Evolutionary conservation across 2,797 vertebrate genomes (phyloP).

Genomic region (Sebastes kiyomatsui): DNA sequence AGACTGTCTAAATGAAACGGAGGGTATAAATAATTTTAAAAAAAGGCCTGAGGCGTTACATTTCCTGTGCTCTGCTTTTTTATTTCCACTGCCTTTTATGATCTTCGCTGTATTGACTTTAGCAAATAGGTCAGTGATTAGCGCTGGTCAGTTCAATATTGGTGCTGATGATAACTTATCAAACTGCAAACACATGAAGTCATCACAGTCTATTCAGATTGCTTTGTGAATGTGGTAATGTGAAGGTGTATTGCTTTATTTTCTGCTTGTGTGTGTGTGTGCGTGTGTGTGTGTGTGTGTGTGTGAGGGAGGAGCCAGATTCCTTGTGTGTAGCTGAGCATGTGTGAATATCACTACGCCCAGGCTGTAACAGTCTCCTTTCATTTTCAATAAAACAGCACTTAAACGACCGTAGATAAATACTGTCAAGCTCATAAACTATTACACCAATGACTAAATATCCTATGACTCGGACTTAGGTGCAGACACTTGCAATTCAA

Average conservation of each 20-base stretch:
- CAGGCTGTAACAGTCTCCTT: not conserved
- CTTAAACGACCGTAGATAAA: not conserved
- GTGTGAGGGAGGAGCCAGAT: no score
- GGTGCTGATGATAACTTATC: slow-evolving; percentile 74
- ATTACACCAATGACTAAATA: not conserved
- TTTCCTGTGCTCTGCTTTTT: slow-evolving; percentile 57
- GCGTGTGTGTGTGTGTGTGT: not conserved
- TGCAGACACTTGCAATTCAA: not conserved
- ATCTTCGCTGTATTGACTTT: slow-evolving; percentile 72
- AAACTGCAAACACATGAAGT: slow-evolving; percentile 79
- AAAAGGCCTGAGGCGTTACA: slow-evolving; percentile 39
- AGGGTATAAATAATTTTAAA: slow-evolving; percentile 61
- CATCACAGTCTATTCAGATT: slow-evolving; percentile 52
- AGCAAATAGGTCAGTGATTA: slow-evolving; percentile 76
- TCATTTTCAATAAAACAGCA: not conserved
- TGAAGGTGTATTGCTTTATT: slow-evolving; percentile 28
- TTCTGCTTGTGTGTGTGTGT: not conserved
- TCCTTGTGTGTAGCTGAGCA: not conserved
- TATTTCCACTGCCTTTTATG: slow-evolving; percentile 59
- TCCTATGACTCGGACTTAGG: not conserved
- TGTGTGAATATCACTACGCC: not conserved
- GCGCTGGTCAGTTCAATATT: slow-evolving; percentile 57
- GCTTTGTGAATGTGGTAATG: slow-evolving; percentile 37
- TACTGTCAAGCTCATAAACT: not conserved
- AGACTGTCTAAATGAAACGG: slow-evolving; percentile 56